Evolutionary conservation across 2,113 vertebrate genomes (phyloP).

Genomic region (Chaetura pelagica): DNA sequence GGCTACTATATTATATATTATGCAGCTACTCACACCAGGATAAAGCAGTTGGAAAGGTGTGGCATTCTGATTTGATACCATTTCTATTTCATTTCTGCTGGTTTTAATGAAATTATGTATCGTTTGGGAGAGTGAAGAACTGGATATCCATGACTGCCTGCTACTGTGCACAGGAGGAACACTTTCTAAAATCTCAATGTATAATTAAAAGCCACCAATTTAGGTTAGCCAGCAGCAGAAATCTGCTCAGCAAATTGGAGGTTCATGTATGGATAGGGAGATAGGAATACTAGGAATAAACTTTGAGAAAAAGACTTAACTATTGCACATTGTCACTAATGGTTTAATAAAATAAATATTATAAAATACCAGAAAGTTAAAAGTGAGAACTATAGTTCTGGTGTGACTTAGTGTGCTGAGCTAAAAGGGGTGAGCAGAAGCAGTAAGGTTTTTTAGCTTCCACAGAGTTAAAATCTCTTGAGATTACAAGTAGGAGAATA

Average conservation of each 20-base stretch:
- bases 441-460: not conserved
- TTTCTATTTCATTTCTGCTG: not conserved
- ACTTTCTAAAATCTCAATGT: not conserved
- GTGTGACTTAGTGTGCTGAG: not conserved
- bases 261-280: fast-evolving
- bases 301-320: not conserved
- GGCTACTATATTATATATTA: not conserved
- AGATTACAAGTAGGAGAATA: not conserved
- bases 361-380: not conserved
- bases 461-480: not conserved
- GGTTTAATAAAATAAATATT: not conserved
- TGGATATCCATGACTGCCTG: not conserved
- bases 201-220: not conserved
- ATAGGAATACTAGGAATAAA: not conserved
- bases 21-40: not conserved
- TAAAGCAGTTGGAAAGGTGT: conserved; percentile 12
- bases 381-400: not conserved
- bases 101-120: conserved; percentile 14
- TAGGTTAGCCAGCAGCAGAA: not conserved
- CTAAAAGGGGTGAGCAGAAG: not conserved
- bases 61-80: not conserved
- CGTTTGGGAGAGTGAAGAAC: not conserved
- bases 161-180: not conserved
- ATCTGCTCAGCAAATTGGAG: not conserved
- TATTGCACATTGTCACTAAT: not conserved